Evolutionary conservation across 1,140 invertebrate species (phyloP).

Genomic region (Drosophila punjabiensis): DNA sequence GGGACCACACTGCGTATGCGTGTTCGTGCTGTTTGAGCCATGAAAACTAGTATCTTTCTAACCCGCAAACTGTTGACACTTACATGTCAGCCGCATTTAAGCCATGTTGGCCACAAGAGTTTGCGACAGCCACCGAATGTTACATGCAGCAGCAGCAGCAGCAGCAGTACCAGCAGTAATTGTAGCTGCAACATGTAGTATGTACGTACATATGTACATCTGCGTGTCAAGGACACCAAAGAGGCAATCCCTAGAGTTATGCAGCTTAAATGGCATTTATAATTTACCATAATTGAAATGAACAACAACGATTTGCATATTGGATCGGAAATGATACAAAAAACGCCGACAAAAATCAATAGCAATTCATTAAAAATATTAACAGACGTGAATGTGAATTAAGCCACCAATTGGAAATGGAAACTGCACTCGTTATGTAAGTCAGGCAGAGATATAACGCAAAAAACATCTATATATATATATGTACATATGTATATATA

Average conservation of each 20-base stretch:
- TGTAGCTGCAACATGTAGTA: conserved; percentile 8
- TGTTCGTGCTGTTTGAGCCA: conserved; percentile 8
- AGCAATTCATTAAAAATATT: conserved; percentile 39
- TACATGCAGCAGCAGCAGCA: neutral
- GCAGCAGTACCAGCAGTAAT: neutral
- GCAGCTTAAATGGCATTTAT: conserved; percentile 14
- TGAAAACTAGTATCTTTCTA: conserved; percentile 3
- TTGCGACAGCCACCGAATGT: conserved; percentile 15
- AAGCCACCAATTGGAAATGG: conserved; percentile 5
- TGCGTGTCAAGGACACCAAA: conserved; percentile 26
- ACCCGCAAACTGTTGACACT: conserved; percentile 22
- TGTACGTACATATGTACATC: neutral
- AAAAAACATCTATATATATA: neutral
- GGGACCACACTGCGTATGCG: conserved; percentile 16
- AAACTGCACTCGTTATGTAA: conserved; percentile 39
- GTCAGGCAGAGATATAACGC: conserved; percentile 11
- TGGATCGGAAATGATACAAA: neutral
- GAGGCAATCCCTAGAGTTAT: neutral
- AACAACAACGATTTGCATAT: conserved; percentile 19
- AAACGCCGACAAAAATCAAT: conserved; percentile 33
- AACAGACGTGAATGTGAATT: conserved; percentile 3
- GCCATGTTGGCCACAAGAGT: conserved; percentile 25
- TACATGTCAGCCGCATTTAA: conserved; percentile 34
- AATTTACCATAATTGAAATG: conserved; percentile 22
- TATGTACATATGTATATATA: conserved; percentile 1